Percentiles rank a stretch among this genome's conserved stretches.
These are phyloP conservation scores for Blastomussa wellsi DNA, from an alignment of 92 coral and sea anemone genomes.

Conservation along the genomic window DNA sequence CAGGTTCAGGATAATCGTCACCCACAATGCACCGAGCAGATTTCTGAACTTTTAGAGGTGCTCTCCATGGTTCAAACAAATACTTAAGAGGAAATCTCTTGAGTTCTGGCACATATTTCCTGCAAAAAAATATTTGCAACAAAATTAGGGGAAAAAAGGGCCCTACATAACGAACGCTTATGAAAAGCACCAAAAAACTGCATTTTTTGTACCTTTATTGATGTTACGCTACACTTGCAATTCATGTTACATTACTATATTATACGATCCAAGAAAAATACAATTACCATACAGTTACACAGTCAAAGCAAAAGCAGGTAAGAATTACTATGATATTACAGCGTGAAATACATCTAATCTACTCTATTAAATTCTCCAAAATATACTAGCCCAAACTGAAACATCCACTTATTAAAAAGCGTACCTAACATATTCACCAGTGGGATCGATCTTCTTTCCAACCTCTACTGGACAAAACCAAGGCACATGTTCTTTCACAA, in stretches of 20 bases:
- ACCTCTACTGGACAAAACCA: slow-evolving; percentile 84
- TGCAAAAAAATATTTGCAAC: slow-evolving; percentile 7
- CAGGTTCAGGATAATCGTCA: slow-evolving; percentile 77
- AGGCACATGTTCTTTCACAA: slow-evolving; percentile 53
- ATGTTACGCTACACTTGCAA: too few species aligned
- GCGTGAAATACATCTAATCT: too few species aligned
- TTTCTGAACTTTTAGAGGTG: slow-evolving; percentile 66
- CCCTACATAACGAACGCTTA: too few species aligned
- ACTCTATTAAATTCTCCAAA: too few species aligned
- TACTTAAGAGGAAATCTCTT: slow-evolving; percentile 64
- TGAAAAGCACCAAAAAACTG: too few species aligned
- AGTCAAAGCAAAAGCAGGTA: too few species aligned
- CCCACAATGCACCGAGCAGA: slow-evolving; percentile 73
- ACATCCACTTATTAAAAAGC: not conserved
- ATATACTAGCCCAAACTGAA: too few species aligned
- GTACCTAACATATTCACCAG: slow-evolving; percentile 73
- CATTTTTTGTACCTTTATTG: too few species aligned
- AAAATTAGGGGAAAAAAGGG: not conserved
- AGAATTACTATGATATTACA: too few species aligned
- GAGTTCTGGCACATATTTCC: slow-evolving; percentile 83
- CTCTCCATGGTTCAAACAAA: slow-evolving; percentile 88
- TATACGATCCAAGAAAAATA: too few species aligned
- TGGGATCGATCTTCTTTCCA: slow-evolving; percentile 75
- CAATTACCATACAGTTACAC: too few species aligned
- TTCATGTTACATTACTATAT: too few species aligned